A percentile compares a stretch with the other conserved stretches of the same genome.
These are phyloP conservation scores for Rhinolophus ferrumequinum DNA, from an alignment of 2,113 vertebrate species.

Conservation along the genomic window DNA sequence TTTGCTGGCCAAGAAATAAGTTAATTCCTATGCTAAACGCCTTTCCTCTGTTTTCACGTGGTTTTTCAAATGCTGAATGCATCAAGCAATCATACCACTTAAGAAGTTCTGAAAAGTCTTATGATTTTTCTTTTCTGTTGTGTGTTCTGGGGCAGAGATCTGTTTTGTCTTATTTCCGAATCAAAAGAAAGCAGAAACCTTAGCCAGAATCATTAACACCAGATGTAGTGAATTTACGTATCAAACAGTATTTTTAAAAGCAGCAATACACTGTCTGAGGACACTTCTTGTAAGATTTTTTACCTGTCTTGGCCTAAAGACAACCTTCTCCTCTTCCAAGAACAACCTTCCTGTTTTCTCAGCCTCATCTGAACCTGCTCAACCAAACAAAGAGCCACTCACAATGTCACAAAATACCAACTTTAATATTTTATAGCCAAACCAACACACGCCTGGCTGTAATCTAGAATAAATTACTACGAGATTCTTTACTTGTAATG, in stretches of 20 bases:
- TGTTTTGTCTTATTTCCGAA: slow-evolving; percentile 20
- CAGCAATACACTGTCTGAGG: slow-evolving; percentile 9
- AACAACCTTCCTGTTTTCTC: slow-evolving; percentile 61
- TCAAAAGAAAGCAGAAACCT: slow-evolving; percentile 54
- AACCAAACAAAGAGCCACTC: slow-evolving; percentile 48
- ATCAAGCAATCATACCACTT: slow-evolving; percentile 56
- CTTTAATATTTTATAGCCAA: background rate
- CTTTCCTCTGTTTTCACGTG: slow-evolving; percentile 25
- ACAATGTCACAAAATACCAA: slow-evolving; percentile 48
- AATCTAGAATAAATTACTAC: background rate
- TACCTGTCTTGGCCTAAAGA: slow-evolving; percentile 18
- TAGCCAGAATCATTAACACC: slow-evolving; percentile 24
- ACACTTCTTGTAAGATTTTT: background rate
- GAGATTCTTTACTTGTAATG: background rate
- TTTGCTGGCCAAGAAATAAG: background rate
- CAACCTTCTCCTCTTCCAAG: slow-evolving; percentile 18
- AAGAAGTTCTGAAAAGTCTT: background rate
- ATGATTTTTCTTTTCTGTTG: background rate
- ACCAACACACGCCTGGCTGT: background rate
- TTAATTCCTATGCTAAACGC: slow-evolving; percentile 3
- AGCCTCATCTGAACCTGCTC: slow-evolving; percentile 60
- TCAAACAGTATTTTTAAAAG: slow-evolving; percentile 54
- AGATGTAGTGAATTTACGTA: slow-evolving; percentile 36
- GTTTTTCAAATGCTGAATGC: slow-evolving; percentile 48
- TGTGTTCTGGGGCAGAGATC: background rate